A percentile compares a stretch with the other conserved stretches of the same genome.
These are phyloP conservation scores for Daubentonia madagascariensis DNA, from an alignment of 2,113 vertebrate genomes.

Conservation along the genomic window DNA sequence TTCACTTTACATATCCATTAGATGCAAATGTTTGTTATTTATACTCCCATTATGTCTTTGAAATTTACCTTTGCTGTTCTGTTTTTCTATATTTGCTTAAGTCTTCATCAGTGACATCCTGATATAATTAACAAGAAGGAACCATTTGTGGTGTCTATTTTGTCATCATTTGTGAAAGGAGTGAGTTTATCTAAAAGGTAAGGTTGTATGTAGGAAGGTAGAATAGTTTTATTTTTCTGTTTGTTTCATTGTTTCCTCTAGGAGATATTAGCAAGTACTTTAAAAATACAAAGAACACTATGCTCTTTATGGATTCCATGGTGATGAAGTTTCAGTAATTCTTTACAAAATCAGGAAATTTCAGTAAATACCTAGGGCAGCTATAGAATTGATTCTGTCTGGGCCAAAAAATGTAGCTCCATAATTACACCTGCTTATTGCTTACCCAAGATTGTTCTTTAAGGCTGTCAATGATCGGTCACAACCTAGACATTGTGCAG, in stretches of 20 bases:
- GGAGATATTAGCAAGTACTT: neutral
- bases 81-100: neutral
- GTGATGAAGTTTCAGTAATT: neutral
- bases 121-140: neutral
- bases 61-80: neutral
- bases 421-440: rapidly evolving
- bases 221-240: neutral
- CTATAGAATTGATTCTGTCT: neutral
- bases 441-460: neutral
- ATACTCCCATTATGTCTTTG: neutral
- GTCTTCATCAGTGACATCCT: neutral
- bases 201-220: neutral
- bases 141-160: neutral
- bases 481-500: neutral
- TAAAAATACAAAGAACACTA: neutral
- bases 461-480: neutral
- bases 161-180: neutral
- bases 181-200: neutral
- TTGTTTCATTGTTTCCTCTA: neutral
- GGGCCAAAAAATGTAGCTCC: neutral
- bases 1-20: neutral
- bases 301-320: neutral
- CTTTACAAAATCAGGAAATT: neutral
- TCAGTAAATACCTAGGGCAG: neutral
- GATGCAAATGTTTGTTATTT: neutral